Base-by-base conservation (phyloP, 2,797 vertebrate genomes). In the Hemitrygon akajei region DNA sequence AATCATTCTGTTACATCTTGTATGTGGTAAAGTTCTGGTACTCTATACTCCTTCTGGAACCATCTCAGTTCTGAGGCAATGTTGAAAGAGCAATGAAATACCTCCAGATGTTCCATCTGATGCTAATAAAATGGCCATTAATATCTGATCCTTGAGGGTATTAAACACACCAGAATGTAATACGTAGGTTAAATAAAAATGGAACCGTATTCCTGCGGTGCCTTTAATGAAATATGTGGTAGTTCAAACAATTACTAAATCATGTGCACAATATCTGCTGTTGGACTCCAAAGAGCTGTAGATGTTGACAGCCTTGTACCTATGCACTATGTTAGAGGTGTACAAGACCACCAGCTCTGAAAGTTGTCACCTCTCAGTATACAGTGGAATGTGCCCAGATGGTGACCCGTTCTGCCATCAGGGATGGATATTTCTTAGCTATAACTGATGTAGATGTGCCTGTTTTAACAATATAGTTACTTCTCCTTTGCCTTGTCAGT, bases 31-130 rank as follows among this genome's bases (percentile, higher is more conserved):
- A n/a, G 16, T 69, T 89, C 86, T 89, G 86, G n/a, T 60, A 89
- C 60, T 89, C 69, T 89, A 89, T 69, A 30, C 66, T 89, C 86
- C 86, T 89, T 69, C n/a, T 89, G 86, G 86, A 89, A 89, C 18
- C 0, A 7, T 89, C 60, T 63, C 82, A 86, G 82, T 12, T 63
- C 25, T 89, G 66, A 66, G 86, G 86, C 63, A 89, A 69, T 37
- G 20, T 89, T 89, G 69, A 63, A 63, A 69, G 86, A 89, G 60
- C 86, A 89, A 89, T 89, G 86, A 89, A 89, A 11, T 89, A 63
- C n/a, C 60, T 89, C 86, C 86, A 89, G 86, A 89, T 89, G 86
- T 89, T 89, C 63, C 86, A 89, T 89, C 66, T 89, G 86, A 89
- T 69, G 86, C 60, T 69, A 89, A 89, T 89, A 89, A 89, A 89